Conservation (phyloP, 2,888 invertebrate genomes). For the Hydroisotoma schaefferi region DNA sequence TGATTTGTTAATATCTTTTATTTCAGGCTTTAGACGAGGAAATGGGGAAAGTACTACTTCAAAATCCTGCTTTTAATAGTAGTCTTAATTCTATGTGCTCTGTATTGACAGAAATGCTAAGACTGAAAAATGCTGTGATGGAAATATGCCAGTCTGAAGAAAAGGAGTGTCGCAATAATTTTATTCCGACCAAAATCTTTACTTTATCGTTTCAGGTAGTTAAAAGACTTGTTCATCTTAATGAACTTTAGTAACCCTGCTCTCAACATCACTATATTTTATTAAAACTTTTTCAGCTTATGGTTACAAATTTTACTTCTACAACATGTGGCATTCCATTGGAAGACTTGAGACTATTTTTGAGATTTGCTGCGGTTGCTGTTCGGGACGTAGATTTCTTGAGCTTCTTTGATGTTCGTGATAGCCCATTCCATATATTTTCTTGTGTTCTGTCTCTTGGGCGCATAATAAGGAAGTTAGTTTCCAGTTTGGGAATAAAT, state of each 20-base stretch:
- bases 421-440: constrained; percentile 37
- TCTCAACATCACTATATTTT: neutral
- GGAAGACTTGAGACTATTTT: constrained; percentile 32
- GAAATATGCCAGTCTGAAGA: constrained; percentile 26
- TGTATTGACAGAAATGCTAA: constrained; percentile 40
- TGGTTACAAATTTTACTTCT: constrained; percentile 3
- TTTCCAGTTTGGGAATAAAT: constrained; percentile 31
- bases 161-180: constrained; percentile 38
- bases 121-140: constrained; percentile 39
- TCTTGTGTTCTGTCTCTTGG: constrained; percentile 37
- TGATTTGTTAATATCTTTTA: neutral
- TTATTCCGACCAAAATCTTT: constrained; percentile 46
- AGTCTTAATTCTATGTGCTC: constrained; percentile 41
- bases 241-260: neutral
- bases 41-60: constrained; percentile 7
- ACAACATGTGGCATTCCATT: constrained; percentile 21
- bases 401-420: constrained; percentile 42
- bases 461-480: constrained; percentile 28
- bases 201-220: constrained; percentile 45
- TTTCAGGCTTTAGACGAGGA: constrained; percentile 14
- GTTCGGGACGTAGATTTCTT: constrained; percentile 44
- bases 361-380: constrained; percentile 40
- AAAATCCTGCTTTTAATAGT: constrained; percentile 14
- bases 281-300: constrained; percentile 35
- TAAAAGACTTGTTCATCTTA: neutral